Evolutionary conservation across 1,140 invertebrate genomes (phyloP).

Genomic region (Protaetia brevitarsis): DNA sequence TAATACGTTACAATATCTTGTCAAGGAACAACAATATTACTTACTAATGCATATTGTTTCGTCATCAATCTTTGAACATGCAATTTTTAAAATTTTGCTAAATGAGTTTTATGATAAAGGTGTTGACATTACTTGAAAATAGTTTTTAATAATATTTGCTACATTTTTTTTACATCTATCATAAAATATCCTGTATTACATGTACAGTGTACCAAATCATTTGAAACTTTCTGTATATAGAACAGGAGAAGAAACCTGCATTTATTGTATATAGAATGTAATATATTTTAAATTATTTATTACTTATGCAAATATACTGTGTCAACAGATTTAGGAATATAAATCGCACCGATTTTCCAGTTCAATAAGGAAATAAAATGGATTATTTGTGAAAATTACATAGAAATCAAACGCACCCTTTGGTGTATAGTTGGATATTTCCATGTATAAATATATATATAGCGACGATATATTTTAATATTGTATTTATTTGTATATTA

Average conservation of each 20-base stretch:
- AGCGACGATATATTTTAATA: constrained; percentile 20
- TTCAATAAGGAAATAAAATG: not conserved
- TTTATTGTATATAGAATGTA: constrained; percentile 12
- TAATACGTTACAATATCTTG: no score
- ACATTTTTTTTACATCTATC: no score
- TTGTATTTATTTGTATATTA: constrained; percentile 25
- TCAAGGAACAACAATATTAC: no score
- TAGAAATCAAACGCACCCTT: not conserved
- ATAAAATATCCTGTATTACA: not conserved
- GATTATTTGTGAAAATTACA: not conserved
- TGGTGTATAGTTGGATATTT: no score
- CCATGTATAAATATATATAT: constrained; percentile 21
- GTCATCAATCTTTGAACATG: no score
- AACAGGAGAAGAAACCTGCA: not conserved
- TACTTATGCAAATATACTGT: not conserved
- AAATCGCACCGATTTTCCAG: not conserved
- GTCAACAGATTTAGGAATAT: not conserved
- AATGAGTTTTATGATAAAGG: not conserved
- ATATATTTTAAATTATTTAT: constrained; percentile 19
- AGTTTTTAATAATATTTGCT: not conserved
- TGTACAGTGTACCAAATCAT: not conserved
- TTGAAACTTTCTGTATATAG: constrained; percentile 12
- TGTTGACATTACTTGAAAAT: no score
- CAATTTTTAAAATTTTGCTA: no score
- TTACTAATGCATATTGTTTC: no score